phyloP scores from a whole-genome alignment of 64 coral and sea anemone genomes.

The Pocillopora damicornis region DNA sequence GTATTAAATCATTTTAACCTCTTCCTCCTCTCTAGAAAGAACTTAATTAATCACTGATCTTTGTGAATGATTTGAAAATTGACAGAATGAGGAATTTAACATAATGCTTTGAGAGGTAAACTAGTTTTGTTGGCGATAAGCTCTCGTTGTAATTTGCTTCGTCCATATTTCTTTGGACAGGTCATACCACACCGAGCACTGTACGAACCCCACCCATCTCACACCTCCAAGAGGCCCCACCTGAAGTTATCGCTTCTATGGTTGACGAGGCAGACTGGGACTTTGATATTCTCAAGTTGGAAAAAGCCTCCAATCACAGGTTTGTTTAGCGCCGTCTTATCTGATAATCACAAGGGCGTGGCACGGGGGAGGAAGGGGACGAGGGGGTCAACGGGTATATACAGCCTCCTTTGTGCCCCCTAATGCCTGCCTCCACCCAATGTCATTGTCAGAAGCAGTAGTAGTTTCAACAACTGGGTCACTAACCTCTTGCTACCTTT shows the following conservation, averaged over 20 bases:
- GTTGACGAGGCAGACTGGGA: slow-evolving; percentile 94
- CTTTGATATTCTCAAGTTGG: slow-evolving; percentile 97
- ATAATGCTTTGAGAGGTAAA: not conserved
- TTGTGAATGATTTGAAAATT: not conserved
- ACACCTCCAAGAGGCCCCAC: slow-evolving; percentile 83
- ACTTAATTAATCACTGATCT: not conserved
- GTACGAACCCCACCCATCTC: slow-evolving; percentile 48
- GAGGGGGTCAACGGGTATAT: too few species aligned
- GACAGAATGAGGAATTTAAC: not conserved
- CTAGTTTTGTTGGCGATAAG: not conserved
- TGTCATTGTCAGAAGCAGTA: too few species aligned
- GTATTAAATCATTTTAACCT: slow-evolving; percentile 13
- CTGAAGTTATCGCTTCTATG: slow-evolving; percentile 81
- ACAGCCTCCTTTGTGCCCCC: too few species aligned
- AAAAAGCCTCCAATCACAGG: slow-evolving; percentile 99
- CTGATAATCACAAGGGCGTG: not conserved
- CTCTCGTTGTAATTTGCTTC: not conserved
- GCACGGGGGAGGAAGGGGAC: too few species aligned
- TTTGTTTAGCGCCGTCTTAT: not conserved
- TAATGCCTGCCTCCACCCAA: too few species aligned
- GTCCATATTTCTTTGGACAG: not conserved
- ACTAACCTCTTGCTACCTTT: too few species aligned
- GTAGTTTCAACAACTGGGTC: too few species aligned
- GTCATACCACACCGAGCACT: slow-evolving; percentile 40
- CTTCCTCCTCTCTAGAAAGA: not conserved